Evolutionary conservation across 2,888 invertebrate species (phyloP).

Genomic region (Drosophila infuscata): DNA sequence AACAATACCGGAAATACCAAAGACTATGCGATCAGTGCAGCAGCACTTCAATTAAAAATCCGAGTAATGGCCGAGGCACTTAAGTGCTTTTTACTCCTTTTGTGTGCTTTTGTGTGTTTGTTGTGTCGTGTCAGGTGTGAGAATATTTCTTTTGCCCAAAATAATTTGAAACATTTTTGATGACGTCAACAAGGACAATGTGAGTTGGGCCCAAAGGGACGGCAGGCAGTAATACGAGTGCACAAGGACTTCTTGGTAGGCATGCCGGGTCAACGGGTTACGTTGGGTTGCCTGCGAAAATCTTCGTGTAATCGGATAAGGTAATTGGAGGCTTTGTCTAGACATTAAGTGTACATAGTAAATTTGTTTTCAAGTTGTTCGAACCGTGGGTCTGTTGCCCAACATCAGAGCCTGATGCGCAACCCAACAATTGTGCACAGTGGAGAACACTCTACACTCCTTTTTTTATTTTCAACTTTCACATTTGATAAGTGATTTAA

Average conservation of each 20-base stretch:
- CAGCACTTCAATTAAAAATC: conserved; percentile 82
- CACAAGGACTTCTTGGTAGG: conserved; percentile 38
- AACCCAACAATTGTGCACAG: conserved; percentile 46
- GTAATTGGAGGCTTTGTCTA: conserved; percentile 85
- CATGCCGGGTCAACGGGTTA: conserved; percentile 66
- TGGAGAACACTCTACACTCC: conserved; percentile 16
- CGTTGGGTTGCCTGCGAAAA: conserved; percentile 64
- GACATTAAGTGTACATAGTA: conserved; percentile 84
- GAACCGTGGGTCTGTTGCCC: conserved; percentile 24
- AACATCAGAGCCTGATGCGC: conserved; percentile 28
- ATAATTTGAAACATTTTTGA: conserved; percentile 72
- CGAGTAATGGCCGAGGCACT: conserved; percentile 66
- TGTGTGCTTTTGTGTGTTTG: conserved; percentile 10
- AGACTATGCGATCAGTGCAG: conserved; percentile 47
- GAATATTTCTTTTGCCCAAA: conserved; percentile 66
- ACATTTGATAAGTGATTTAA: background rate
- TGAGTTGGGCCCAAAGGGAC: conserved; percentile 54
- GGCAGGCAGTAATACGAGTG: conserved; percentile 61
- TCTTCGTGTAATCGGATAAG: conserved; percentile 84
- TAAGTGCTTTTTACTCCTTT: conserved; percentile 75
- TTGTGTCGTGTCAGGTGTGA: conserved; percentile 39
- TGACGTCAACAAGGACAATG: conserved; percentile 52
- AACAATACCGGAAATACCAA: conserved; percentile 49
- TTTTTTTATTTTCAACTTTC: background rate
- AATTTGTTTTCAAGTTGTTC: conserved; percentile 70